phyloP scores from a whole-genome alignment of 2,113 vertebrate genomes.

The Corvus hawaiiensis region DNA sequence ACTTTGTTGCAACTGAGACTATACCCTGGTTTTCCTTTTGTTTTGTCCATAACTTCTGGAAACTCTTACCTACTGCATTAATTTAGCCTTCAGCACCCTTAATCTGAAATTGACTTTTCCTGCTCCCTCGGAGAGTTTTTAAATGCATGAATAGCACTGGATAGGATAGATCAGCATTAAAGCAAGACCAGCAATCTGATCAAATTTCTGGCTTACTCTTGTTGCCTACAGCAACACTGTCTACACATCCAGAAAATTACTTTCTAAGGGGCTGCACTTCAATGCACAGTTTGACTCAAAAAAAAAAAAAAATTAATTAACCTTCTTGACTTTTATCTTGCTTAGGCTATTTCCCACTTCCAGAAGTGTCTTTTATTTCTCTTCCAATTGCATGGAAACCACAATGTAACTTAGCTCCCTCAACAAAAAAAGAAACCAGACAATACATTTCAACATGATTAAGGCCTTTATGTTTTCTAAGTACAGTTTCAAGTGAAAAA shows the following conservation, averaged over 20 bases:
- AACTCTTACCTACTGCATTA: not conserved
- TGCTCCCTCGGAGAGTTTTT: not conserved
- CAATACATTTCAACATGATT: not conserved
- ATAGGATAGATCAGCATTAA: not conserved
- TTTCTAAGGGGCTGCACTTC: not conserved
- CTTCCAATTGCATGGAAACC: not conserved
- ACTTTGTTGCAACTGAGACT: not conserved
- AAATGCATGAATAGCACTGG: not conserved
- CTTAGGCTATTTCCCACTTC: not conserved
- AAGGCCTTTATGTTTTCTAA: not conserved
- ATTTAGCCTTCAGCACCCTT: not conserved
- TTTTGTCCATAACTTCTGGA: not conserved
- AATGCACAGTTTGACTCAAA: not conserved
- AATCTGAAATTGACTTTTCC: not conserved
- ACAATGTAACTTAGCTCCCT: not conserved
- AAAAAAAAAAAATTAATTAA: not conserved
- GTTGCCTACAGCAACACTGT: not conserved
- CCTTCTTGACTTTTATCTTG: not conserved
- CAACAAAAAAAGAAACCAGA: not conserved
- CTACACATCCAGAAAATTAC: not conserved
- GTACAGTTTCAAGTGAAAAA: not conserved
- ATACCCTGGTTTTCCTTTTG: not conserved
- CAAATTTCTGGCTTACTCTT: not conserved
- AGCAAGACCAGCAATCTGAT: not conserved
- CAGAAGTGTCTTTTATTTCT: not conserved